Evolutionary conservation across 1,140 invertebrate species (phyloP), one percentile per base, ranked within the genome.

Genomic region (Drosophila nigromelanica): DNA sequence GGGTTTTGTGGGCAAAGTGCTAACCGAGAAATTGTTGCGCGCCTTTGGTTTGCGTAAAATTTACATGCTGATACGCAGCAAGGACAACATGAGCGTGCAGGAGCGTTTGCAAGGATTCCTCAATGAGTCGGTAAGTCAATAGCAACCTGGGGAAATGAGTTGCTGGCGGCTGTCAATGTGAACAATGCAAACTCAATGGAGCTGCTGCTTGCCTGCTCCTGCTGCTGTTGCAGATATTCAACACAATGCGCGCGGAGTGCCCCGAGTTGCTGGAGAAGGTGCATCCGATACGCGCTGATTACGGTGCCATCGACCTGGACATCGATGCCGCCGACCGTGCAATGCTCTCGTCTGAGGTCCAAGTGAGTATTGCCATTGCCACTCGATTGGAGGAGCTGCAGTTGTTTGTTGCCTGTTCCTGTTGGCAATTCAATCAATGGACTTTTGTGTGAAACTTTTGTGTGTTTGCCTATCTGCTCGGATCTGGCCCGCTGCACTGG

Each of bases 1-100:
- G 1, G 97, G 97, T 3, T 98, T 98, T 90, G 93, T 98, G 89
- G 97, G 97, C 4, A 98, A 98, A 92, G 95, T 97, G 21, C 92
- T 98, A 5, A 93, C 98, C 14, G 97, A 98, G 92, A 98, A 98
- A 92, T 90, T 98, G n/a, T 93, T 98, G 14, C 93, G 96, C 71
- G 94, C 96, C 91, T 94, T 95, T 14, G 94, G 94, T 35, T 77
- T 98, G 11, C 93, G 94, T 50, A 95, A 92, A 76, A 95, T 99
- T 56, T 98, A 97, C 90, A 80, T 98, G 52, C 92, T 98, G 55
- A 94, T 98, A 73, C 93, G 97, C 70, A 93, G 94, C 6, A 98
- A 98, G 92, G 95, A 95, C 90, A 95, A 95, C 4, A 95, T 95
- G 86, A 94, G 94, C 78, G 94, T 95, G 0, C 93, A 94, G 67